Evolutionary conservation across 92 coral and sea anemone genomes (phyloP).

Genomic region (Palythoa grandiflora): DNA sequence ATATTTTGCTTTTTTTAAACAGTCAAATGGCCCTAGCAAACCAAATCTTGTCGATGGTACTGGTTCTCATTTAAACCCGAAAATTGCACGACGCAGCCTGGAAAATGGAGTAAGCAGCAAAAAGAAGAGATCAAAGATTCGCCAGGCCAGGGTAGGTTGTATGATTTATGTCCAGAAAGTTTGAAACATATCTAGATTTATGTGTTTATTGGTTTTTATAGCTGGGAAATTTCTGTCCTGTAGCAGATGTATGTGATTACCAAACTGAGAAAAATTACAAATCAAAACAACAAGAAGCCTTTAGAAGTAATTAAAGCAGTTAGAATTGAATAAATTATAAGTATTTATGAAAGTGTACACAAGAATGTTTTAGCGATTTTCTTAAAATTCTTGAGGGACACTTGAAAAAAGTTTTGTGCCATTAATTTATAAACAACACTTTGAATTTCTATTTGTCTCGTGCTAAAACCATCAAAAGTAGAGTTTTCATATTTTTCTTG

Average conservation of each 20-base stretch:
- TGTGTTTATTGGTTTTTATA: neutral
- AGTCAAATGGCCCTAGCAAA: constrained; percentile 85
- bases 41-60: constrained; percentile 69
- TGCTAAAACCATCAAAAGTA: neutral
- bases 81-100: constrained; percentile 73
- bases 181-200: neutral
- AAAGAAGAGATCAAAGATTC: constrained; percentile 82
- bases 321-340: constrained; percentile 46
- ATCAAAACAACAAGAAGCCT: constrained; percentile 21
- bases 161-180: too few species aligned
- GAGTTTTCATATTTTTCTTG: neutral
- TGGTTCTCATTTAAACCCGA: constrained; percentile 62
- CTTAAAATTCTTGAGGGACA: neutral
- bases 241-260: constrained; percentile 31
- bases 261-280: neutral
- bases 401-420: neutral
- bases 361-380: constrained; percentile 15
- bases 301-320: constrained; percentile 67
- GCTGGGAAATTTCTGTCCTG: constrained; percentile 9
- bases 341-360: constrained; percentile 40
- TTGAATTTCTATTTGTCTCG: neutral
- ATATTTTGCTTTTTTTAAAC: neutral
- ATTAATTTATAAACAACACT: neutral
- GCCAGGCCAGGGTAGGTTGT: constrained; percentile 80
- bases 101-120: constrained; percentile 87